Evolutionary conservation across 2,888 invertebrate genomes (phyloP).

Genomic region (Hipparchia semele): DNA sequence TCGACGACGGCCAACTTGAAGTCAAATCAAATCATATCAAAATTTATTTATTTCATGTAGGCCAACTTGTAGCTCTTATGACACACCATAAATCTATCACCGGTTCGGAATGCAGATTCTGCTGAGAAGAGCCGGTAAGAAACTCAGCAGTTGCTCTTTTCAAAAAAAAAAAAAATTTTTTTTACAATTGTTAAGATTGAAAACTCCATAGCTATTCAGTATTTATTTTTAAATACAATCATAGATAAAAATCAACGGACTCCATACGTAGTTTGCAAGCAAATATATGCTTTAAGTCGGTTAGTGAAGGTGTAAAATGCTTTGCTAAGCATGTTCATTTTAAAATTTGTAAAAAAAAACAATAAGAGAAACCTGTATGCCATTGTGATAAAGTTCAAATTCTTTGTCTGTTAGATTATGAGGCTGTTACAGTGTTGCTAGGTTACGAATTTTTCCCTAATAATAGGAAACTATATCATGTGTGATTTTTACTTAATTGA

Average conservation of each 20-base stretch:
- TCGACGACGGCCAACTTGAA: too few species aligned
- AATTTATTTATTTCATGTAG: too few species aligned
- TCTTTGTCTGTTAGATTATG: conserved; percentile 16
- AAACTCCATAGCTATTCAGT: background rate
- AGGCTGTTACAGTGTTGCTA: conserved; percentile 10
- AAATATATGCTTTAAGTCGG: background rate
- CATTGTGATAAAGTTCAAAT: conserved; percentile 33
- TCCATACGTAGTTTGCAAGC: background rate
- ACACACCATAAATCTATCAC: too few species aligned
- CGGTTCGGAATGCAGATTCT: too few species aligned
- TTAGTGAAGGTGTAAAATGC: background rate
- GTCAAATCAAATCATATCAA: too few species aligned
- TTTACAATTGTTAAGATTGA: too few species aligned
- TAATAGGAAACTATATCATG: background rate
- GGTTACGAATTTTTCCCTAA: background rate
- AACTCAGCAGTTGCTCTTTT: too few species aligned
- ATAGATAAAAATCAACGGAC: conserved; percentile 12
- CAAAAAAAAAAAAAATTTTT: too few species aligned
- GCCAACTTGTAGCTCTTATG: too few species aligned
- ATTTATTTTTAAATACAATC: conserved; percentile 13
- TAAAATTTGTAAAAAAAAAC: conserved; percentile 1
- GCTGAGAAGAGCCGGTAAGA: too few species aligned
- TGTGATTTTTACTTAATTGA: background rate
- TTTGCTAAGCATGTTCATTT: background rate
- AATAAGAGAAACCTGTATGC: conserved; percentile 26